Evolutionary conservation across 2,113 vertebrate genomes (phyloP).

Genomic region (Rhagologus leucostigma): DNA sequence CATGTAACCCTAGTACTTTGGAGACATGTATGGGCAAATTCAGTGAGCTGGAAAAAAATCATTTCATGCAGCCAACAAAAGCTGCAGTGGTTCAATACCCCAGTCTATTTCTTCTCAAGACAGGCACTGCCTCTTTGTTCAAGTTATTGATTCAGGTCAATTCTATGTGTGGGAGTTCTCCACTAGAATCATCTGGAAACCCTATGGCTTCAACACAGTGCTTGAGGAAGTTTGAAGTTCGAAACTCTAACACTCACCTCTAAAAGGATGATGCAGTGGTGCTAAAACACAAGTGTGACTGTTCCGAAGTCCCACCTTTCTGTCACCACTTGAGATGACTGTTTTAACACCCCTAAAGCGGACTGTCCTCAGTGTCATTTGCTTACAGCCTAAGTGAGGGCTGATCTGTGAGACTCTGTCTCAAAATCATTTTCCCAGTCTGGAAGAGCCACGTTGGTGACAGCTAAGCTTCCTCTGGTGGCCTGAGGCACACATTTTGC

Average conservation of each 20-base stretch:
- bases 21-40: background rate
- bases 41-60: background rate
- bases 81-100: background rate
- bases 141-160: background rate
- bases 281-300: background rate
- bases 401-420: background rate
- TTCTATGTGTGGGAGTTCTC: background rate
- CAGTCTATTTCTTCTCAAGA: background rate
- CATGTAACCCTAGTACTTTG: background rate
- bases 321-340: background rate
- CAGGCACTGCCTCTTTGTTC: background rate
- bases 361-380: background rate
- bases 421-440: background rate
- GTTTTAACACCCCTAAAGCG: background rate
- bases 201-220: background rate
- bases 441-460: background rate
- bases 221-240: background rate
- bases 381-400: background rate
- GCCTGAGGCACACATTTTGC: rapidly evolving
- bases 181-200: background rate
- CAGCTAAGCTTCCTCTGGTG: background rate
- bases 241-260: background rate
- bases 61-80: background rate
- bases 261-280: background rate
- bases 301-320: background rate